These are phyloP conservation scores for Malurus splendens DNA, from an alignment of 2,797 vertebrate species.

Conservation along the genomic window DNA sequence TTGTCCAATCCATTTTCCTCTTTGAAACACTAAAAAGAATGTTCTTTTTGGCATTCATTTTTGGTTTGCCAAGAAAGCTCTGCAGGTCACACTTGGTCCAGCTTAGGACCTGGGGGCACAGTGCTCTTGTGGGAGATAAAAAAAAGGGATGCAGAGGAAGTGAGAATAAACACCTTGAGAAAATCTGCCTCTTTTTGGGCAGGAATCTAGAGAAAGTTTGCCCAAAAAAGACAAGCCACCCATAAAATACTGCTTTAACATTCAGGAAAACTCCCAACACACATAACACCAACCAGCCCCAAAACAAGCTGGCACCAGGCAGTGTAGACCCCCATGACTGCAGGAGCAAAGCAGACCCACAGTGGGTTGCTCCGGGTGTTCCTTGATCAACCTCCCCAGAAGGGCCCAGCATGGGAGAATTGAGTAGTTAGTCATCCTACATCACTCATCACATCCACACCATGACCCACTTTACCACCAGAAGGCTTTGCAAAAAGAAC, in stretches of 20 bases:
- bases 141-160: not conserved
- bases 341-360: not conserved
- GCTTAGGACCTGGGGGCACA: not conserved
- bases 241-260: not conserved
- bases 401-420: not conserved
- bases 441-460: not conserved
- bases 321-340: rapidly evolving
- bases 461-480: not conserved
- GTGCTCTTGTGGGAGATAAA: not conserved
- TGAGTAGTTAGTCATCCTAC: not conserved
- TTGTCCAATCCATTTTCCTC: not conserved
- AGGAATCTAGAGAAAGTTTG: not conserved
- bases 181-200: not conserved
- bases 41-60: not conserved
- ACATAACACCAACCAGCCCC: not conserved
- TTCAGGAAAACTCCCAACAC: not conserved
- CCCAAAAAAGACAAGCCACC: not conserved
- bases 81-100: not conserved
- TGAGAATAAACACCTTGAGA: not conserved
- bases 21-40: not conserved
- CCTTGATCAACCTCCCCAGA: not conserved
- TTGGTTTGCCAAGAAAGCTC: not conserved
- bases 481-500: not conserved
- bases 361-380: not conserved
- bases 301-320: not conserved